Evolutionary conservation across 2,113 vertebrate species (phyloP), one percentile per base, ranked within the genome.

Genomic region (Nannospalax galili): DNA sequence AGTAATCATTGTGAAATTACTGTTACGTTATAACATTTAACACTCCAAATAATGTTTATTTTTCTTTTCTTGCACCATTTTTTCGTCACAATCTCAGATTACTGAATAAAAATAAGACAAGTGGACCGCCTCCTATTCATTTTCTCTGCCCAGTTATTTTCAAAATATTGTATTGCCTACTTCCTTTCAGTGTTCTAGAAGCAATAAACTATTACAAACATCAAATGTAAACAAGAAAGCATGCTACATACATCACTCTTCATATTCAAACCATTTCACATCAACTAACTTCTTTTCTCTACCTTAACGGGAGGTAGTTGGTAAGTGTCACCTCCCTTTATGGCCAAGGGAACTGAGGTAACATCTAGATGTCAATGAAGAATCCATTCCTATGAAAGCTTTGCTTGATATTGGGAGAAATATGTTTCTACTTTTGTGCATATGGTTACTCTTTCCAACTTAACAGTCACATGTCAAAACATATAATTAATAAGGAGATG

Each of bases 261-360:
- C 97, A 97, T 95, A 58, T 81, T 79, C 90, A 97, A 95, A 88
- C 69, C 97, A 97, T 97, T 96, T 97, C 73, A 96, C 95, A 96
- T 96, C 81, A 81, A 91, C 93, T 96, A 96, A 97, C 96, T 96
- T 94, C 92, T 96, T 94, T 97, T 97, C 95, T 97, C 87, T 94
- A 94, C 97, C 90, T 96, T 97, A 96, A 97, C 78, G 97, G 97
- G 97, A 97, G 97, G 97, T 96, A 96, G 81, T 93, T 97, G 97
- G 97, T 97, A 97, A 97, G 97, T 97, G 97, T 97, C 92, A 90
- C 96, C 94, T 97, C 96, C 94, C 90, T 93, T 95, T 97, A 94
- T 0, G 90, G 94, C 95, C 92, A 90, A 96, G 97, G 97, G 95
- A 97, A 97, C 92, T 81, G 95, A 97, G 93, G 97, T 95, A 84